phyloP scores from a whole-genome alignment of 2,113 vertebrate genomes.

The Lagopus leucura region DNA sequence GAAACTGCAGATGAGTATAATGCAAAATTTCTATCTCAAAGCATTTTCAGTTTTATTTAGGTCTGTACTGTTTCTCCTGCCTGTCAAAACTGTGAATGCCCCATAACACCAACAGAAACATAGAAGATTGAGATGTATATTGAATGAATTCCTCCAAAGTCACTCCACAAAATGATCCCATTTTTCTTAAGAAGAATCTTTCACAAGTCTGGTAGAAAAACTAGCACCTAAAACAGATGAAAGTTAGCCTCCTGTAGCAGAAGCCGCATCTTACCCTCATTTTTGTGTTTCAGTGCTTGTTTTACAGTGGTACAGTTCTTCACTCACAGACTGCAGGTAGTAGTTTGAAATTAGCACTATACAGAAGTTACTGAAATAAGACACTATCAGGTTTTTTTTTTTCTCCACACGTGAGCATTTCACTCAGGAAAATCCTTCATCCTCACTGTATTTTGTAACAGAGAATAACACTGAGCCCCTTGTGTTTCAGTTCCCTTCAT shows the following conservation, averaged over 20 bases:
- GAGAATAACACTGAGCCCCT: slow-evolving; percentile 43
- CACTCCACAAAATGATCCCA: neutral
- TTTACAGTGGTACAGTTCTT: neutral
- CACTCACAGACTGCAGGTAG: slow-evolving; percentile 5
- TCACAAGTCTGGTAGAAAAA: neutral
- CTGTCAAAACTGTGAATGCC: neutral
- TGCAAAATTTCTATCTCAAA: neutral
- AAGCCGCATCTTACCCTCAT: neutral
- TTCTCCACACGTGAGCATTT: slow-evolving; percentile 14
- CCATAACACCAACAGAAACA: neutral
- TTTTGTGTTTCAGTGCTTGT: neutral
- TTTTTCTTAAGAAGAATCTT: neutral
- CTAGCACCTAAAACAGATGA: neutral
- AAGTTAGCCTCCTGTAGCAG: neutral
- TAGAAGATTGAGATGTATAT: neutral
- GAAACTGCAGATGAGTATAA: neutral
- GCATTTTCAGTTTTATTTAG: neutral
- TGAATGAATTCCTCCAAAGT: neutral
- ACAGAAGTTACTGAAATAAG: slow-evolving; percentile 43
- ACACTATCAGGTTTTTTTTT: slow-evolving; percentile 46
- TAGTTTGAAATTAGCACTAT: slow-evolving; percentile 3
- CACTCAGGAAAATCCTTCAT: slow-evolving; percentile 50
- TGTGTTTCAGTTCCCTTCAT: slow-evolving; percentile 51
- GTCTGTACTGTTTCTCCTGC: neutral
- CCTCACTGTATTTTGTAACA: slow-evolving; percentile 1